Base-by-base conservation (phyloP, 1,140 invertebrate species). In the Trachymyrmex septentrionalis region DNA sequence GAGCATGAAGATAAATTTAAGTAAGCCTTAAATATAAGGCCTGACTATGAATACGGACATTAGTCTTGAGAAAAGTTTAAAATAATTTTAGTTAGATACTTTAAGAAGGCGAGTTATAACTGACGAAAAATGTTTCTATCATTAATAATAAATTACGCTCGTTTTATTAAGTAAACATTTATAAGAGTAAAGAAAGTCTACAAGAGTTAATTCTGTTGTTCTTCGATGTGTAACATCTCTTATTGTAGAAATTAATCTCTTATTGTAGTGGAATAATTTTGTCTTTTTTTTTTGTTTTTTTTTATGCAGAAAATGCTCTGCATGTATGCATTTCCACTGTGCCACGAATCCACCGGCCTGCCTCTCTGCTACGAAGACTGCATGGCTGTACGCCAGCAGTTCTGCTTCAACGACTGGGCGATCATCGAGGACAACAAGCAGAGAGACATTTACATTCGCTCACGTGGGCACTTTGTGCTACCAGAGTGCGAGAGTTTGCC, bases 381-480 rank as follows among this genome's bases (percentile, higher is more conserved):
- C 93, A 97, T 98, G 91, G 98, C 98, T 38, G 97, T 99, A 6
- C 97, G 97, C 92, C 96, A 98, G 92, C 96, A 98, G 88, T 98
- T 99, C 94, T 99, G 99, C 95, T 98, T 98, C 93, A 98, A 98
- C 92, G 97, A 99, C 92, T 99, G 98, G 98, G 97, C 97, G 21
- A 94, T 98, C 48, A 97, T 99, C 82, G 98, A 99, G 95, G 98
- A 98, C 90, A 98, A 98, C 93, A 99, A 98, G 93, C 96, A 97
- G 84, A 96, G 97, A 72, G 96, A 97, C 14, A 97, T 98, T 77
- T 97, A 96, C 93, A 97, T 98, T 87, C 97, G 97, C 94, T 97
- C 97, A n/a, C 96, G 97, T 88, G 98, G 98, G 12, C 98, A 99
- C 94, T 99, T 99, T 94, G 95, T 97, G 48, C 95, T 99, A 73